Conservation (phyloP, 2,113 vertebrate genomes). For the Dasyornis broadbenti region DNA sequence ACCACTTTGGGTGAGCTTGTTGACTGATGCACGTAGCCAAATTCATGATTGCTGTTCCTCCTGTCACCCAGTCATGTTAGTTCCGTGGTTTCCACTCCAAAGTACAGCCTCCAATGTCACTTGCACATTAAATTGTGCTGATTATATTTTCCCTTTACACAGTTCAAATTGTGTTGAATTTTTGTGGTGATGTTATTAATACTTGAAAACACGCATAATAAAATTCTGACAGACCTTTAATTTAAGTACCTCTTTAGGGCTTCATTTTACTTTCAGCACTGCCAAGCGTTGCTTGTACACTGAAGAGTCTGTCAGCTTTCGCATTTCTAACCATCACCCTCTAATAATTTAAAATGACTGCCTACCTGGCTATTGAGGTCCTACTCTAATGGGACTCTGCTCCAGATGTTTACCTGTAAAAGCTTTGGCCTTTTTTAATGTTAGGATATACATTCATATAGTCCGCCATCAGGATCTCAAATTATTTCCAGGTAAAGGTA, state of each 20-base stretch:
- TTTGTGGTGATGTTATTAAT: not conserved
- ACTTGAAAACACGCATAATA: not conserved
- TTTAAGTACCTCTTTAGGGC: not conserved
- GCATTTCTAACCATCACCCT: not conserved
- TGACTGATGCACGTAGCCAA: not conserved
- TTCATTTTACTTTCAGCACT: not conserved
- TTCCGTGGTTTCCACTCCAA: not conserved
- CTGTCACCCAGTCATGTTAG: not conserved
- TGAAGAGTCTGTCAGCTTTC: conserved; percentile 9
- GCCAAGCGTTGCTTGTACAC: not conserved
- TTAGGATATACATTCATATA: not conserved
- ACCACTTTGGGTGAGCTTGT: not conserved
- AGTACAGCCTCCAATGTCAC: not conserved
- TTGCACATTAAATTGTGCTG: not conserved
- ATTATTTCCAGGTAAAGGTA: not conserved
- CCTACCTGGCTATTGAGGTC: not conserved
- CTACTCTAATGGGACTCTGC: not conserved
- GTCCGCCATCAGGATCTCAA: not conserved
- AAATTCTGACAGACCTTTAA: conserved; percentile 17
- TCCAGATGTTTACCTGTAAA: not conserved
- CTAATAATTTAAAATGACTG: not conserved
- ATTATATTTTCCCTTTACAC: not conserved
- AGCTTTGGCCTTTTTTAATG: not conserved
- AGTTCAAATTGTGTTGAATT: not conserved
- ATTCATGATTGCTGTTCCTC: not conserved